Conservation (phyloP, 1,140 invertebrate species). For the Cheumatopsyche charites region DNA sequence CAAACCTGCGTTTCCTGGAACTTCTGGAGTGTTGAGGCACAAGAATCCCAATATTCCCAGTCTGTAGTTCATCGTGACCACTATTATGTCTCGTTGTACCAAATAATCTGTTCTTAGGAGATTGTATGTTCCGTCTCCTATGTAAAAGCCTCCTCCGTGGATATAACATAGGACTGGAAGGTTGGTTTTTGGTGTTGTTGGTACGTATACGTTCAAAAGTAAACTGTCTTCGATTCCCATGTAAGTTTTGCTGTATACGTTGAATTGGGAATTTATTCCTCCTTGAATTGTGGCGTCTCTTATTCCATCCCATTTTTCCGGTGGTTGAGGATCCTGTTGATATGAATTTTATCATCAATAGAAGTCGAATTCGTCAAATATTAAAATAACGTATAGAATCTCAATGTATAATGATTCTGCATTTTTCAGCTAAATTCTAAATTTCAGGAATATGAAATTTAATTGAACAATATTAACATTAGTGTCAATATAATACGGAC, state of each 20-base stretch:
- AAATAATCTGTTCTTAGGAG: constrained; percentile 58
- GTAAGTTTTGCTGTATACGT: constrained; percentile 41
- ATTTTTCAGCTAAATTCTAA: too few species aligned
- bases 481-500: too few species aligned
- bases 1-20: constrained; percentile 53
- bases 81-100: constrained; percentile 66
- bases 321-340: constrained; percentile 61
- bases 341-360: neutral
- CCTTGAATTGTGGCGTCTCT: constrained; percentile 61
- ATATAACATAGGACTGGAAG: constrained; percentile 62
- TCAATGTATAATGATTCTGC: too few species aligned
- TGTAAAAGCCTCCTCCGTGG: constrained; percentile 67
- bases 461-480: too few species aligned
- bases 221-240: constrained; percentile 64
- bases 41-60: constrained; percentile 77
- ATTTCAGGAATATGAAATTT: too few species aligned
- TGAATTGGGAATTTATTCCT: constrained; percentile 54
- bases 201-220: constrained; percentile 62
- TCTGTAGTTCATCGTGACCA: constrained; percentile 79
- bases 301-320: constrained; percentile 62
- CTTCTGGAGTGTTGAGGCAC: constrained; percentile 64
- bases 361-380: neutral
- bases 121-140: constrained; percentile 54
- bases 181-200: constrained; percentile 30
- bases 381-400: too few species aligned